Conservation (phyloP, 2,113 vertebrate genomes). For the Pithys albifrons region DNA sequence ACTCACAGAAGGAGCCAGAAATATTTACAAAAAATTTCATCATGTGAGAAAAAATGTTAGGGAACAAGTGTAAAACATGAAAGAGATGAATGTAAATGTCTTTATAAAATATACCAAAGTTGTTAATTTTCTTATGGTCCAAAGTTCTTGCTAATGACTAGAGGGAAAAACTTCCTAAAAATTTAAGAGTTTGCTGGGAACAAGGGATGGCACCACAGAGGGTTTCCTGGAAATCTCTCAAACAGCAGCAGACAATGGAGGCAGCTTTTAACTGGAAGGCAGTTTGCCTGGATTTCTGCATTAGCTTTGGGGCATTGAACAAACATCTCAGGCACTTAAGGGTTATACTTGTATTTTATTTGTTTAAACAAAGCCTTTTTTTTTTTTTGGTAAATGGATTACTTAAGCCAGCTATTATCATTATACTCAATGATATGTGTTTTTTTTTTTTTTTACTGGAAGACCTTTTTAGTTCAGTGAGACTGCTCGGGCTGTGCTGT, state of each 20-base stretch:
- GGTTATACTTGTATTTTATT: background rate
- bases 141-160: background rate
- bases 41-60: background rate
- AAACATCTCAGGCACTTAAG: background rate
- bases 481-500: background rate
- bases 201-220: background rate
- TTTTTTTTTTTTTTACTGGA: background rate
- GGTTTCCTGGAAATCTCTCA: constrained; percentile 17
- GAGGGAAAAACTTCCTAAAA: background rate
- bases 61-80: background rate
- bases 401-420: background rate
- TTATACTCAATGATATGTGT: background rate
- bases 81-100: background rate
- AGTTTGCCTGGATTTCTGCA: background rate
- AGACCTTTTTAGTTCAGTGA: background rate
- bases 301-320: background rate
- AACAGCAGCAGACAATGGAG: background rate
- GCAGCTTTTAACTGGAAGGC: background rate
- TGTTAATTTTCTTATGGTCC: background rate
- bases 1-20: background rate
- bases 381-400: background rate
- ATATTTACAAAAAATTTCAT: constrained; percentile 5
- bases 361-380: background rate
- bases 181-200: background rate
- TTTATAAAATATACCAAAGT: background rate